Conservation (phyloP, 2,113 vertebrate genomes). For the Nothocercus nigrocapillus region DNA sequence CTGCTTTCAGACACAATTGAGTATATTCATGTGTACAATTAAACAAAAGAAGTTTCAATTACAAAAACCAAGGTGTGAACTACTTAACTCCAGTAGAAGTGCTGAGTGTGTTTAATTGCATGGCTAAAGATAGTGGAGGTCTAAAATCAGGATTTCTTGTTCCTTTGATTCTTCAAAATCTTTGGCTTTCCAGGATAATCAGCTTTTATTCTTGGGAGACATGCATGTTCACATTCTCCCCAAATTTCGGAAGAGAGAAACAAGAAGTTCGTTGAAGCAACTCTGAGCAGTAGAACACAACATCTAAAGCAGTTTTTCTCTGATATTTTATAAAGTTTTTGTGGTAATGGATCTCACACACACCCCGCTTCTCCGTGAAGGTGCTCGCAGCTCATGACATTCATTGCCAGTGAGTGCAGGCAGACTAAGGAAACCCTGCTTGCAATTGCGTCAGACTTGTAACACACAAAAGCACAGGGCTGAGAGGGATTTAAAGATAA, state of each 20-base stretch:
- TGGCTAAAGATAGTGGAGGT: neutral
- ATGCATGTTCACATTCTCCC: neutral
- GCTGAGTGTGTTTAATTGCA: neutral
- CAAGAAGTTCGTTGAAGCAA: neutral
- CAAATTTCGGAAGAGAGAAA: constrained; percentile 12
- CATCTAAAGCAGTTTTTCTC: neutral
- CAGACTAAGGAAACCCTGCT: neutral
- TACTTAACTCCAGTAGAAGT: neutral
- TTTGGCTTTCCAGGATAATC: neutral
- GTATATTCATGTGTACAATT: neutral
- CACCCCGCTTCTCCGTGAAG: neutral
- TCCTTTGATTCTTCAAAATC: neutral
- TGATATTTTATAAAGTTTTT: neutral
- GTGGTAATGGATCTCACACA: neutral
- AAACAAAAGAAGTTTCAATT: neutral
- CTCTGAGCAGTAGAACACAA: neutral
- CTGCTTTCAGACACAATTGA: neutral
- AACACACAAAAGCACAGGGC: neutral
- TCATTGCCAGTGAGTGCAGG: neutral
- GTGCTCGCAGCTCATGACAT: neutral
- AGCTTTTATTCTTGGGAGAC: constrained; percentile 1
- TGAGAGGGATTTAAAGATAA: neutral
- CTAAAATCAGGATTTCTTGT: neutral
- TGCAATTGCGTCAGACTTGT: neutral
- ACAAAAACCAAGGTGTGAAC: neutral